Percentiles rank a stretch among this genome's conserved stretches.
Evolutionary conservation across 1,140 invertebrate species (phyloP).

Genomic region (Drosophila ohnishii): DNA sequence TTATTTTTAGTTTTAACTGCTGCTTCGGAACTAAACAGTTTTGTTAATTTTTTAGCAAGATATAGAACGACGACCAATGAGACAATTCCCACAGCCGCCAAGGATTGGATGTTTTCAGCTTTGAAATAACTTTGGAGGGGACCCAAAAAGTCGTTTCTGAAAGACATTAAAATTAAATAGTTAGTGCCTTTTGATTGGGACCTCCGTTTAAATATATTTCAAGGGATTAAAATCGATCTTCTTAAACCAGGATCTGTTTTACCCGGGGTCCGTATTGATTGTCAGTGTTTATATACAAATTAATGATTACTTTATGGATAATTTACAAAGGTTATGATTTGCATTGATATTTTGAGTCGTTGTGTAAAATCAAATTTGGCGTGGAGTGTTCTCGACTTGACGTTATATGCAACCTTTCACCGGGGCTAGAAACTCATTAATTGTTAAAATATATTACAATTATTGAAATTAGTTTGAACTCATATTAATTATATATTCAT

Average conservation of each 20-base stretch:
- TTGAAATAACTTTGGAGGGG: constrained; percentile 34
- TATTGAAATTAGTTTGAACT: constrained; percentile 31
- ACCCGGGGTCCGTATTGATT: constrained; percentile 18
- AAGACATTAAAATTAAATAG: constrained; percentile 8
- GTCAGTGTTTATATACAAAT: constrained; percentile 30
- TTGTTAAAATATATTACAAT: constrained; percentile 21
- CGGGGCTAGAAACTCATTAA: constrained; percentile 14
- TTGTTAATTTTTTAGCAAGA: constrained; percentile 28
- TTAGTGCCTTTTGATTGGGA: background rate
- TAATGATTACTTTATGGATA: constrained; percentile 24
- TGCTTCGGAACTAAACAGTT: constrained; percentile 25
- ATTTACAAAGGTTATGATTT: constrained; percentile 31
- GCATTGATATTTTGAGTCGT: constrained; percentile 1
- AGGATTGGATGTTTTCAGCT: constrained; percentile 18
- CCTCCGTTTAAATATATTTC: background rate
- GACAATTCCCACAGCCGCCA: constrained; percentile 33
- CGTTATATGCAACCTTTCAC: constrained; percentile 26
- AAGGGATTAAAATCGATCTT: constrained; percentile 25
- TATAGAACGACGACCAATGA: constrained; percentile 24
- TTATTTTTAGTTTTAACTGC: constrained; percentile 51
- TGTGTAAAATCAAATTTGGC: background rate
- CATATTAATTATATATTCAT: constrained; percentile 18
- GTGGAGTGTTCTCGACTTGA: constrained; percentile 7
- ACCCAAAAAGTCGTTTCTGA: constrained; percentile 49
- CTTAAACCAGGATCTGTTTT: constrained; percentile 24